Evolutionary conservation across 2,888 invertebrate genomes (phyloP).

Genomic region (Cacoxenus indagator): DNA sequence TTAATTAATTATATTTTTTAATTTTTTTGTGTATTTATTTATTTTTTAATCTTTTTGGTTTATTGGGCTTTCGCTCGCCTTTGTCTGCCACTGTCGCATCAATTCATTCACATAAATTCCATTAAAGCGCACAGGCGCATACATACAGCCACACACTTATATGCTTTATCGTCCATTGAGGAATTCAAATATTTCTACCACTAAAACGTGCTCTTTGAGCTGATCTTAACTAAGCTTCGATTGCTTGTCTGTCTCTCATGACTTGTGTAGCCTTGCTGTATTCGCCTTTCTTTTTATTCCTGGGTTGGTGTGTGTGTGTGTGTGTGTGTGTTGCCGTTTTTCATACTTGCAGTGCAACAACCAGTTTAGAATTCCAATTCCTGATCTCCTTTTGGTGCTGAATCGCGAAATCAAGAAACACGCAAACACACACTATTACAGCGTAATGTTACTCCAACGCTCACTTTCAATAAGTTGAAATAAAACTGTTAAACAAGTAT

Average conservation of each 20-base stretch:
- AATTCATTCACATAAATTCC: no score
- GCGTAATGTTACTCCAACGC: conserved; percentile 46
- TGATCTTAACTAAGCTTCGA: background rate
- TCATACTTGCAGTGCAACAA: conserved; percentile 48
- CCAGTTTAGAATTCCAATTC: conserved; percentile 55
- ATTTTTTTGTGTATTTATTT: no score
- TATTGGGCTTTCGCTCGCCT: no score
- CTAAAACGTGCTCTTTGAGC: background rate
- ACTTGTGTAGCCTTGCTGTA: conserved; percentile 31
- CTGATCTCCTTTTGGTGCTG: background rate
- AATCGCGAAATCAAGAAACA: background rate
- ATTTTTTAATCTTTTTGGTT: no score
- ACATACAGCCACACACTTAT: no score
- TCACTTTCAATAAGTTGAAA: conserved; percentile 59
- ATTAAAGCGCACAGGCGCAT: no score
- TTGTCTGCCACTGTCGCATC: no score
- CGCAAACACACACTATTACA: background rate
- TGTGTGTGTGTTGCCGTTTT: background rate
- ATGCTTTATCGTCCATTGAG: no score
- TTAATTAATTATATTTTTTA: no score
- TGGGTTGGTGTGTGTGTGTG: background rate
- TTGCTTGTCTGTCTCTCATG: background rate
- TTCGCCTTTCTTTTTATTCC: no score
- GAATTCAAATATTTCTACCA: no score
- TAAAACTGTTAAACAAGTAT: no score